Evolutionary conservation across 2,888 invertebrate genomes (phyloP), one percentile per base, ranked within the genome.

Genomic region (Alitta virens): DNA sequence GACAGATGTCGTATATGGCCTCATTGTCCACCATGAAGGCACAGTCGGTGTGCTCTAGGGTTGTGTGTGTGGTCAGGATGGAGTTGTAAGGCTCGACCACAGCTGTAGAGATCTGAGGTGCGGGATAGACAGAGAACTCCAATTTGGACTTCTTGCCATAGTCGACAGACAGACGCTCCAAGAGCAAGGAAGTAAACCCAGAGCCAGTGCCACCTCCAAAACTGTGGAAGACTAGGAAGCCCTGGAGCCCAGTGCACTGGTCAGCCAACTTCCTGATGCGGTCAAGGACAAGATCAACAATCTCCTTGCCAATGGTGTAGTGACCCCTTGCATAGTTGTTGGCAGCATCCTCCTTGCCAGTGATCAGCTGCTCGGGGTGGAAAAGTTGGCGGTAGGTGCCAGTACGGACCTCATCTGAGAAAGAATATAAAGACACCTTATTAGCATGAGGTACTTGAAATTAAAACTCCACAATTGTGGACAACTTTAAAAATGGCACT

Each of bases 311-410:
- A 43, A 75, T 67, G 16, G 75, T 75, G 65, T 75, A 75, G 65
- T 75, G 75, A 33, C 96, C 96, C 77, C 96, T 89, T 65, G 96
- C 96, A 73, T 96, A 97, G 86, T 97, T 96, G 85, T 97, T 97
- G 74, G 96, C 96, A 52, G 96, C 95, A 81, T 95, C 95, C 85
- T 95, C 95, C 83, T 96, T 96, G 73, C 94, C 94, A 75, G 93
- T 94, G 84, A 95, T 94, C 83, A 95, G 86, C 85, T 96, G 96
- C 85, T 96, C 96, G 67, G 96, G 96, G 84, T 97, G 96, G 88
- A 96, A 96, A 78, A 97, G 88, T 84, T 94, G 94, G 69, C 94
- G 88, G 87, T 96, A 96, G 23, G 79, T 79, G 26, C 83, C 83
- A n/a, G 82, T 83, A 46, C 83, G 75, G 46, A 83, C 80, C 69